These are phyloP conservation scores for Druon quercuslanigerum DNA, from an alignment of 1,140 invertebrate species.

Conservation along the genomic window DNA sequence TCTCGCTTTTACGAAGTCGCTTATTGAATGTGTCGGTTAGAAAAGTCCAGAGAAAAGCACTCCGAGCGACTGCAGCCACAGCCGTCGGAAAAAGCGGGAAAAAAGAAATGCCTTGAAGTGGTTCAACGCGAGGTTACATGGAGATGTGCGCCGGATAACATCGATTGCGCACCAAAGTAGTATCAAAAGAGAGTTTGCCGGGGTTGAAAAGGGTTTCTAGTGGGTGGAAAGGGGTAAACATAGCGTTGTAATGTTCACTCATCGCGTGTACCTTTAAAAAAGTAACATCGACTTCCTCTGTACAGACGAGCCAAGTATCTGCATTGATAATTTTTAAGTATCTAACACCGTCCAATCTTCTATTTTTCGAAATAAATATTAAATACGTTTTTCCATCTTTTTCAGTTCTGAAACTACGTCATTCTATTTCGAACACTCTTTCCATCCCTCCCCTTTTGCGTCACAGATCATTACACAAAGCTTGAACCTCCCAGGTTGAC, in stretches of 20 bases:
- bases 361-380: too few relatives aligned
- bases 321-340: conserved; percentile 25
- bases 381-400: too few relatives aligned
- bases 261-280: not conserved
- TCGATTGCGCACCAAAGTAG: conserved; percentile 16
- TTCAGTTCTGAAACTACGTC: too few relatives aligned
- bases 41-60: not conserved
- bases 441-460: too few relatives aligned
- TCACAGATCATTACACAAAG: too few relatives aligned
- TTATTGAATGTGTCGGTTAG: conserved; percentile 1
- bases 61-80: not conserved
- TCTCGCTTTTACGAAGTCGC: not conserved
- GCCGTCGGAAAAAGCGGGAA: not conserved
- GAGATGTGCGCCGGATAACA: conserved; percentile 22
- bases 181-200: not conserved
- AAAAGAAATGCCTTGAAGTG: conserved; percentile 4
- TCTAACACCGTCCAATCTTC: not conserved
- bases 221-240: not conserved
- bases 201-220: not conserved
- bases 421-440: too few relatives aligned
- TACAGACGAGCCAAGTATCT: not conserved
- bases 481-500: too few relatives aligned
- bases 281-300: not conserved
- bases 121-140: conserved; percentile 1
- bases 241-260: not conserved